These are phyloP conservation scores for Lithobius niger DNA, from an alignment of 1,140 invertebrate species.

Conservation along the genomic window DNA sequence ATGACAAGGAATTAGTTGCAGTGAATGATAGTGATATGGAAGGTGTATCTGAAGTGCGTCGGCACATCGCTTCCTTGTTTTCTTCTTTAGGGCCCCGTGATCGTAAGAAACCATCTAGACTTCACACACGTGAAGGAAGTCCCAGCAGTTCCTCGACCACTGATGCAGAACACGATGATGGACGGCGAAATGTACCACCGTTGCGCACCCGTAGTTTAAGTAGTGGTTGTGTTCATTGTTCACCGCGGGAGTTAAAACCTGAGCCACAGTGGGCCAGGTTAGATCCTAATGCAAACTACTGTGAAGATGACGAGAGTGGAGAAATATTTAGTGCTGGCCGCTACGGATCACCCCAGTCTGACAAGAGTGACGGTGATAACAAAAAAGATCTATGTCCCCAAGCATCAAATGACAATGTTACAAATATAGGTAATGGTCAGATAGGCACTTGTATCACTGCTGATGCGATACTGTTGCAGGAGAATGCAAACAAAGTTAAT, in stretches of 20 bases:
- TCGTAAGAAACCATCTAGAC: not conserved
- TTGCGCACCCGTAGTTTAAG: not conserved
- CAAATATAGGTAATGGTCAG: too few relatives aligned
- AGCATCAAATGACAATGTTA: too few relatives aligned
- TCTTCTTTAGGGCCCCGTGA: not conserved
- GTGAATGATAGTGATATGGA: not conserved
- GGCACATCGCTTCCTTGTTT: not conserved
- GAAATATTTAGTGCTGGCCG: too few relatives aligned
- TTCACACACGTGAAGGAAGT: not conserved
- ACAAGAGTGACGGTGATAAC: too few relatives aligned
- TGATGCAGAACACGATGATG: not conserved
- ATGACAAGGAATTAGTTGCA: not conserved
- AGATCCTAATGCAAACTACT: conserved; percentile 1
- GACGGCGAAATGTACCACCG: not conserved
- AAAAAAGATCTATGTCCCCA: too few relatives aligned
- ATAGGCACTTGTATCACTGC: too few relatives aligned
- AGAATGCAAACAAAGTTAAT: too few relatives aligned
- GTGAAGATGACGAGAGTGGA: not conserved
- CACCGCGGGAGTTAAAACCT: not conserved
- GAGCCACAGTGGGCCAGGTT: not conserved
- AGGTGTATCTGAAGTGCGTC: not conserved
- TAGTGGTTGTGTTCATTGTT: not conserved
- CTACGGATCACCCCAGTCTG: too few relatives aligned
- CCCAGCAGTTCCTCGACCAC: not conserved
- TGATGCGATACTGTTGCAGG: too few relatives aligned